Evolutionary conservation across 2,888 invertebrate genomes (phyloP).

Genomic region (Podotricha telesiphe): DNA sequence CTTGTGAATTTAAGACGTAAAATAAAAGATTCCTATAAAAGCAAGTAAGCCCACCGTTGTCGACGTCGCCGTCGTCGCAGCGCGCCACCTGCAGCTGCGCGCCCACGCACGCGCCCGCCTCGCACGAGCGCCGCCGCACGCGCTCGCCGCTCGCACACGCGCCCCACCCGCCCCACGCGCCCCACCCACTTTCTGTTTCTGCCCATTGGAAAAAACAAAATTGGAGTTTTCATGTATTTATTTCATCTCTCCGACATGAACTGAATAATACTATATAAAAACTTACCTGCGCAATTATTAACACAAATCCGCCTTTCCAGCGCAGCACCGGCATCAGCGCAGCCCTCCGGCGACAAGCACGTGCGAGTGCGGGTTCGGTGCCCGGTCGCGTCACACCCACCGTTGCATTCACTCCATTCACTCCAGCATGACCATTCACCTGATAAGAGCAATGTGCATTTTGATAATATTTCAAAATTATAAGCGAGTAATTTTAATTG

Average conservation of each 20-base stretch:
- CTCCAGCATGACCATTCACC: constrained; percentile 94
- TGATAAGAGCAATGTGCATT: constrained; percentile 48
- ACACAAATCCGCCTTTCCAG: constrained; percentile 88
- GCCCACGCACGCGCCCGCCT: constrained; percentile 87
- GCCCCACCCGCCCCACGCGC: constrained; percentile 91
- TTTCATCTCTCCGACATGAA: too few species aligned
- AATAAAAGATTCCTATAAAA: too few species aligned
- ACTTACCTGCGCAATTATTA: constrained; percentile 83
- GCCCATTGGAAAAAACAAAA: background rate
- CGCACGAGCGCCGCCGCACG: constrained; percentile 87
- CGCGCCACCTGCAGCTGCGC: constrained; percentile 86
- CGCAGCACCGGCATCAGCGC: constrained; percentile 84
- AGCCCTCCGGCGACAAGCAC: constrained; percentile 85
- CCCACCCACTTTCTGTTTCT: constrained; percentile 81
- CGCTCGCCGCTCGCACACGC: constrained; percentile 88
- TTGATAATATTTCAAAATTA: background rate
- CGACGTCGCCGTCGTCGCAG: constrained; percentile 77
- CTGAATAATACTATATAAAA: too few species aligned
- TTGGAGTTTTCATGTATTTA: too few species aligned
- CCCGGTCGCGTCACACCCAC: constrained; percentile 85
- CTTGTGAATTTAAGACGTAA: too few species aligned
- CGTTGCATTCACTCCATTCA: constrained; percentile 92
- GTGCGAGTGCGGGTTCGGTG: constrained; percentile 86
- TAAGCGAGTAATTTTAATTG: too few species aligned
- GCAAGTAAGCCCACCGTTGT: constrained; percentile 59